Evolutionary conservation across 2,113 vertebrate genomes (phyloP), one percentile per base, ranked within the genome.

Genomic region (Mus spicilegus): DNA sequence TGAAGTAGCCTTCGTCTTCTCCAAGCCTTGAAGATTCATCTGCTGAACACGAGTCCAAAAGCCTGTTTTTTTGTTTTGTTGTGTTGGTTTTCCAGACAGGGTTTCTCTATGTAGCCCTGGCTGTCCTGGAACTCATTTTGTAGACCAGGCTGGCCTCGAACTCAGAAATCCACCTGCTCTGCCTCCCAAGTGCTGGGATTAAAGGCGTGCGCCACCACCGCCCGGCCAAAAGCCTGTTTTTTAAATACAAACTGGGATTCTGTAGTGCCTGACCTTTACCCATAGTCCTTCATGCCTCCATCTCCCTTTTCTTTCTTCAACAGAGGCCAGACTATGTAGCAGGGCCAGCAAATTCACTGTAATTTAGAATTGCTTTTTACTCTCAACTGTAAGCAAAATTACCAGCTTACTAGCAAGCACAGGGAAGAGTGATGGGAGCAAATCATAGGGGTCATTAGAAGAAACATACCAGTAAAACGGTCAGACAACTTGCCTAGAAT

Each of bases 1-100:
- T 99, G 81, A 98, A 98, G 96, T 98, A 98, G 97, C 94, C 91
- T 92, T 92, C 89, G 67, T 93, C 36, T 93, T 92, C 88, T 96
- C 39, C 94, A 95, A 95, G 94, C 72, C 91, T 80, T 96, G 97
- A 97, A 97, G 97, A 97, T 72, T 77, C 73, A 84, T 67, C 95
- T 90, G 73, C 96, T 67, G 89, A 88, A 75, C 95, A 97, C 65
- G 75, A 73, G 56, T 90, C 70, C 61, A 92, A 85, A 54, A 96
- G 54, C 76, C 89, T 96, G 42, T 84, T 95, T 95, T 51, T 76
- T 82, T 96, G 42, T 84, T 95, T 95, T 51, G 42, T 42, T 42
- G 2, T 42, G 42, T 42, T 42, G 42, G 42, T 42, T 42, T 42
- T 42, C 42, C 42, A 42, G 42, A 42, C 42, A 42, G 42, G 42